Base-by-base conservation (phyloP, 2,797 vertebrate species). In the Dromococcyx pavoninus region DNA sequence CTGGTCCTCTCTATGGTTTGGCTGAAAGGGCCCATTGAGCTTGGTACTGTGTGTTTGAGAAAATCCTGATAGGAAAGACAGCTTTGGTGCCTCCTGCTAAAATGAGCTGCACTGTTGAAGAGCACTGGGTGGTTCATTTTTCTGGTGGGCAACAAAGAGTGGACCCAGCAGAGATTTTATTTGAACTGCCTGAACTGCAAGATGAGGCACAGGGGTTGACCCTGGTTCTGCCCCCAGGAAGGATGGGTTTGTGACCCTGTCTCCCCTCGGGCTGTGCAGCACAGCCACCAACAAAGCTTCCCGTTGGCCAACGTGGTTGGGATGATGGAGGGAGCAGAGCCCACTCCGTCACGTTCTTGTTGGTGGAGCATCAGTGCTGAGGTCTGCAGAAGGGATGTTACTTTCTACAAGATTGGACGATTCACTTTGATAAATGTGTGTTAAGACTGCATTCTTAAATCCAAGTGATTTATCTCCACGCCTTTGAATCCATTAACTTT, bases 401-500 rank as follows among this genome's bases (percentile, higher is more conserved):
- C 32, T 66, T 71, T 61, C 58, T 83, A 5, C 1, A 5, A 81
- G 71, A 30, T 1, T 23, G 65, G 51, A 32, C 33, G 60, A 67
- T 69, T 89, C 15, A 8, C 43, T 71, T 76, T 32, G 61, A 90
- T 92, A 85, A 86, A 89, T 3, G 21, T 78, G 24, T 80, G 69
- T 78, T 92, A n/a, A n/a, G n/a, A n/a, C n/a, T n/a, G n/a, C n/a
- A n/a, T n/a, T n/a, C n/a, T n/a, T n/a, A n/a, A n/a, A n/a, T n/a
- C n/a, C n/a, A n/a, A n/a, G n/a, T n/a, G n/a, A n/a, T n/a, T n/a
- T n/a, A n/a, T n/a, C 60, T 79, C 0, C 17, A 33, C 50, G 25
- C 50, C 58, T 92, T 85, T 77, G 91, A 94, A 94, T 89, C 54
- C 32, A 35, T 91, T 87, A 77, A 78, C 57, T 93, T 94, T 80